Conservation (phyloP, 2,888 invertebrate species). For the Aspidiotus rigidus region DNA sequence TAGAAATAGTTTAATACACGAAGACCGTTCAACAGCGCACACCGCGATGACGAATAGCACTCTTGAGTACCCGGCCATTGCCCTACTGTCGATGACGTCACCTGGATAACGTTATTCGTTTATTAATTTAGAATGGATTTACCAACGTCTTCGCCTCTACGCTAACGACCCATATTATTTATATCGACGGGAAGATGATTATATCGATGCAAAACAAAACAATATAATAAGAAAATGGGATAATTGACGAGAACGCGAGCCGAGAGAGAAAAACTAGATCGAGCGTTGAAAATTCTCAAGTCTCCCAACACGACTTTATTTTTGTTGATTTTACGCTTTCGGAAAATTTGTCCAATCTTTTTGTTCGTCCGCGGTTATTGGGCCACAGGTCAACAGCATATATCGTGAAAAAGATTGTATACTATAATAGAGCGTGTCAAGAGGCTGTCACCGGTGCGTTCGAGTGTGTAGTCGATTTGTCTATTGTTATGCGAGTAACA, state of each 20-base stretch:
- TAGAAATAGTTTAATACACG: no score
- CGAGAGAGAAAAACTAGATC: no score
- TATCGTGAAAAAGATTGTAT: no score
- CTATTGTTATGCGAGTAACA: no score
- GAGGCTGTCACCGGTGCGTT: no score
- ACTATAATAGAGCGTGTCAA: no score
- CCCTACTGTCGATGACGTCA: neutral
- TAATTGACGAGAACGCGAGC: neutral
- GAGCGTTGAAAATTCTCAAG: neutral
- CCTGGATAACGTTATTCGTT: neutral
- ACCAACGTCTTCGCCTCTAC: neutral
- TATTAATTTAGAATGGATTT: neutral
- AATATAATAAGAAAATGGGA: neutral
- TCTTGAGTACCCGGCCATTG: neutral
- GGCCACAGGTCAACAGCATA: neutral
- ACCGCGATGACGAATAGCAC: neutral
- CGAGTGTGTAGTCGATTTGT: no score
- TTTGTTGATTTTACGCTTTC: slow-evolving; percentile 1
- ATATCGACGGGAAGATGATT: neutral
- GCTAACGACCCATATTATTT: neutral
- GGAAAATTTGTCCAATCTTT: neutral
- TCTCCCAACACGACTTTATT: neutral
- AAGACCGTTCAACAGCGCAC: no score
- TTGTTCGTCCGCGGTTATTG: no score
- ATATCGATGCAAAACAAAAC: slow-evolving; percentile 1